A percentile compares a stretch with the other conserved stretches of the same genome.
phyloP scores from a whole-genome alignment of 2,797 vertebrate genomes.

The Diceros bicornis region DNA sequence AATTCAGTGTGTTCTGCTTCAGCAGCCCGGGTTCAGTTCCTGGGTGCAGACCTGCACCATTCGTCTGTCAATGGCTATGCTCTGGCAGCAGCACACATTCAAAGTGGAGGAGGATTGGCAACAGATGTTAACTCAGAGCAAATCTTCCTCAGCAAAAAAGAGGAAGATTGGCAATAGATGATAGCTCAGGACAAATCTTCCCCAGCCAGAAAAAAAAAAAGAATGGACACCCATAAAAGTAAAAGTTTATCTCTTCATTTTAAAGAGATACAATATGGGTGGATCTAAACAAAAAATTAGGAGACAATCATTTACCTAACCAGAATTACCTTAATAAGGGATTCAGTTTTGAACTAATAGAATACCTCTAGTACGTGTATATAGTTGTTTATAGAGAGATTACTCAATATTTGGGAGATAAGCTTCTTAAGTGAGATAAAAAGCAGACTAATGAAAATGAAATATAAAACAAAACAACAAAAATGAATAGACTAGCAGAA shows the following conservation, averaged over 20 bases:
- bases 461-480: constrained; percentile 34
- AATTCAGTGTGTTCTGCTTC: too few species aligned
- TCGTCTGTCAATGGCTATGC: too few species aligned
- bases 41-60: too few species aligned
- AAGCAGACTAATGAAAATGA: background rate
- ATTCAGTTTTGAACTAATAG: background rate
- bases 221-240: background rate
- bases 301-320: background rate
- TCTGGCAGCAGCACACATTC: too few species aligned
- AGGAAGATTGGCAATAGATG: too few species aligned
- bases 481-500: constrained; percentile 20
- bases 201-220: too few species aligned
- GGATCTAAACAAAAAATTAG: constrained; percentile 18
- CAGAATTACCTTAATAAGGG: background rate
- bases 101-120: too few species aligned
- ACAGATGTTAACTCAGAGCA: too few species aligned
- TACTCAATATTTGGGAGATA: background rate
- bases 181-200: too few species aligned
- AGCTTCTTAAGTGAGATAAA: background rate
- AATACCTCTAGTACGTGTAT: background rate
- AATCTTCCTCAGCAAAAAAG: too few species aligned
- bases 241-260: background rate
- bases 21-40: too few species aligned
- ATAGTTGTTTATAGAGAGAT: background rate
- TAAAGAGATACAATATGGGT: background rate